Percentiles rank a stretch among this genome's conserved stretches.
Evolutionary conservation across 2,888 invertebrate genomes (phyloP).

Genomic region (Perizoma flavofasciatum): DNA sequence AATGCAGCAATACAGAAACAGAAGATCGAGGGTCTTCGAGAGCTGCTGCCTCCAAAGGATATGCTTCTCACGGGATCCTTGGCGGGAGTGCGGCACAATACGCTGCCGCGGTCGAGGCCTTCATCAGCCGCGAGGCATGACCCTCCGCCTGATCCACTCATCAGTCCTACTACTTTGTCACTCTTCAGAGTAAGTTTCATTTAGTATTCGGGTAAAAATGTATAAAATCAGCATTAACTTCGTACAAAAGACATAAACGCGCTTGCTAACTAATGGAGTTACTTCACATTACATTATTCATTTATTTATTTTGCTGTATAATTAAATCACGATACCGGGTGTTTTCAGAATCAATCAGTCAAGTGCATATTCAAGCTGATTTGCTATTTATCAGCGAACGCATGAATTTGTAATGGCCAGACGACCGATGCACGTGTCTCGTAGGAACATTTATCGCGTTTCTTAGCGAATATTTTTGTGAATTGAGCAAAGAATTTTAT

Average conservation of each 20-base stretch:
- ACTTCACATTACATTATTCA: constrained; percentile 42
- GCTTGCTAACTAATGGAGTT: constrained; percentile 39
- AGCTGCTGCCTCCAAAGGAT: constrained; percentile 76
- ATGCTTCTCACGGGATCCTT: constrained; percentile 69
- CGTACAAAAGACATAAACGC: constrained; percentile 53
- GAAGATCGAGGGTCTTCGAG: constrained; percentile 75
- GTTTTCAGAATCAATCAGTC: constrained; percentile 28
- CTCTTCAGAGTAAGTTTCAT: constrained; percentile 75
- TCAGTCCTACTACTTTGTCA: constrained; percentile 67
- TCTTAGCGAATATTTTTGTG: too few relatives aligned
- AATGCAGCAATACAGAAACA: constrained; percentile 73
- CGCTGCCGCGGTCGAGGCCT: constrained; percentile 72
- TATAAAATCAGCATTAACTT: constrained; percentile 2
- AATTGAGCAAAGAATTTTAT: background rate
- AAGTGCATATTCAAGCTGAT: constrained; percentile 33
- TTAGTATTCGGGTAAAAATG: background rate
- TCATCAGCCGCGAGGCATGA: constrained; percentile 59
- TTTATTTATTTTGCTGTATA: background rate
- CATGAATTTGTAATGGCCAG: constrained; percentile 16
- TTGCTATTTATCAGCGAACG: constrained; percentile 23
- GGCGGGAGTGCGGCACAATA: constrained; percentile 74
- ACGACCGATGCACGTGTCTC: background rate
- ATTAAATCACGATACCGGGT: constrained; percentile 29
- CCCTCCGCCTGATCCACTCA: constrained; percentile 52
- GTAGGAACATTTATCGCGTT: background rate